Evolutionary conservation across 2,888 invertebrate genomes (phyloP).

Genomic region (Diploptera punctata): DNA sequence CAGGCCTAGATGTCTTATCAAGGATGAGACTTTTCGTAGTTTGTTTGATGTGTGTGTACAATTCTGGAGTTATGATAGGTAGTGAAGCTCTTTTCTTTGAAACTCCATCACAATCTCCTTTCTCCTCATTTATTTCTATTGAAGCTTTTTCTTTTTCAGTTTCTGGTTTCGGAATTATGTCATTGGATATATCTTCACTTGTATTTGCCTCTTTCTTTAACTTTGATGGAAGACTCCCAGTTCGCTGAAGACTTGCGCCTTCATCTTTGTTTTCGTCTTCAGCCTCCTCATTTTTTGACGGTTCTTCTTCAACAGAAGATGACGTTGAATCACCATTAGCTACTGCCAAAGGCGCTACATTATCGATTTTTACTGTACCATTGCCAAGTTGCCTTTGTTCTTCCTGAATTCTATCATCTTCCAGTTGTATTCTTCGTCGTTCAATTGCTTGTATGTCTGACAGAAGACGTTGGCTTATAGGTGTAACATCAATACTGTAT

Average conservation of each 20-base stretch:
- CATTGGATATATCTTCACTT: background rate
- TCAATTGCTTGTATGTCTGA: slow-evolving; percentile 62
- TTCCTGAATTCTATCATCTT: slow-evolving; percentile 57
- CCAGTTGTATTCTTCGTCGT: slow-evolving; percentile 42
- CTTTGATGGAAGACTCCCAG: slow-evolving; percentile 63
- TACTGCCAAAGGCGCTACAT: slow-evolving; percentile 38
- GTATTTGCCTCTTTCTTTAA: slow-evolving; percentile 50
- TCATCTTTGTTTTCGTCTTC: background rate
- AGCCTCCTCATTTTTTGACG: no score
- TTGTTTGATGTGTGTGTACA: slow-evolving; percentile 26
- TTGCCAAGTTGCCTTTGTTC: slow-evolving; percentile 60
- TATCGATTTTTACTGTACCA: slow-evolving; percentile 47
- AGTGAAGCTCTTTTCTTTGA: slow-evolving; percentile 36
- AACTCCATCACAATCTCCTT: background rate
- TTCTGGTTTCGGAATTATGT: background rate
- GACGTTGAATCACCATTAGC: slow-evolving; percentile 5
- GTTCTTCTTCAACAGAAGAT: background rate
- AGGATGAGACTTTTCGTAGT: slow-evolving; percentile 54
- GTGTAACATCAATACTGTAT: slow-evolving; percentile 6
- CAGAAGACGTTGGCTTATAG: slow-evolving; percentile 14
- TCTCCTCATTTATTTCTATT: background rate
- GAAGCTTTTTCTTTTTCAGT: slow-evolving; percentile 46
- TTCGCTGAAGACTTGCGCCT: slow-evolving; percentile 46
- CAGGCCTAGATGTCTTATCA: slow-evolving; percentile 48
- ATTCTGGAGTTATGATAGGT: slow-evolving; percentile 39